Conservation (phyloP, 1,140 invertebrate genomes). For the Apis dorsata region DNA sequence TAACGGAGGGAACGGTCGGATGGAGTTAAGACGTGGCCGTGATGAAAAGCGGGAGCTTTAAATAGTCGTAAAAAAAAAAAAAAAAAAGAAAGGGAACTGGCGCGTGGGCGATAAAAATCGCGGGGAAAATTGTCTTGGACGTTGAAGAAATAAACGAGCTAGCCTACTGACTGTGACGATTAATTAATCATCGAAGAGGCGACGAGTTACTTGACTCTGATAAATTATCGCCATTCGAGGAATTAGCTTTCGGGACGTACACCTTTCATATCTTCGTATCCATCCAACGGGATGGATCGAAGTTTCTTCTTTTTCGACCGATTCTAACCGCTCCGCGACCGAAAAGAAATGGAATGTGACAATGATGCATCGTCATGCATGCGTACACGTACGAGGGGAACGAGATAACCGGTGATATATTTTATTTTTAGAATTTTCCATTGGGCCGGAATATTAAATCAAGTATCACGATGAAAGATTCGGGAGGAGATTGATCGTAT, state of each 20-base stretch:
- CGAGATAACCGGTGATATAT: not conserved
- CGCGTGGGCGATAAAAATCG: constrained; percentile 34
- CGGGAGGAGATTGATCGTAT: not conserved
- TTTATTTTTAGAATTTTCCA: not conserved
- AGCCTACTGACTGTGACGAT: constrained; percentile 48
- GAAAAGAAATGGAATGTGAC: constrained; percentile 22
- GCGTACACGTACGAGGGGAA: not conserved
- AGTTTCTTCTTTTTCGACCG: not conserved
- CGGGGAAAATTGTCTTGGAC: constrained; percentile 2
- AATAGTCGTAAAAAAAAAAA: not conserved
- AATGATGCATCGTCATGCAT: constrained; percentile 38
- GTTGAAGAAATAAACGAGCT: constrained; percentile 10
- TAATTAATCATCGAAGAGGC: constrained; percentile 59
- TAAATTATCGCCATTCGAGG: constrained; percentile 64
- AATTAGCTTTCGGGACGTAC: constrained; percentile 43
- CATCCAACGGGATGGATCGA: not conserved
- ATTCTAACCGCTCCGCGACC: not conserved
- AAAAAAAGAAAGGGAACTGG: not conserved
- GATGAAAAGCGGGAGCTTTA: not conserved
- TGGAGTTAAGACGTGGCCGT: constrained; percentile 9
- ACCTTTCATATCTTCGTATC: constrained; percentile 42
- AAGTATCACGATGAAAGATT: not conserved
- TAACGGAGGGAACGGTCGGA: not conserved
- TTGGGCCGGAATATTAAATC: not conserved
- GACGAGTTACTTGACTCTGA: constrained; percentile 60